Conservation (phyloP, 2,797 vertebrate species). For the Dendrocincla tyrannina region DNA sequence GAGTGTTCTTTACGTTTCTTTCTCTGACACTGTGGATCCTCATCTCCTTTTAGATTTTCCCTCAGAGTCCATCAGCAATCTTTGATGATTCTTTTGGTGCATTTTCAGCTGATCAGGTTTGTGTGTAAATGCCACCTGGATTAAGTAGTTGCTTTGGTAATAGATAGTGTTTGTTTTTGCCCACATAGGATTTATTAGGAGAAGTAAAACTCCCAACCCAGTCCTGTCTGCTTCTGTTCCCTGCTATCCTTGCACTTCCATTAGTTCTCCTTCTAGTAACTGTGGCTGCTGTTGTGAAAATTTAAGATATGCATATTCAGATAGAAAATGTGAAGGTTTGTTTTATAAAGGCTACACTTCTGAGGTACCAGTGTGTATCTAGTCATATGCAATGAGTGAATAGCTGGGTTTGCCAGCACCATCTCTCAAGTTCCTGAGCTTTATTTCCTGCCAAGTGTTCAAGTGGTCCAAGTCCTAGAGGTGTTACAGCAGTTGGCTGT, state of each 20-base stretch:
- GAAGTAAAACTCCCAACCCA: background rate
- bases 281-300: background rate
- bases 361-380: background rate
- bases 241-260: background rate
- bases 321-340: background rate
- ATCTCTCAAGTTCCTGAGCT: background rate
- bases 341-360: background rate
- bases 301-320: background rate
- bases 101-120: slow-evolving; percentile 87
- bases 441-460: background rate
- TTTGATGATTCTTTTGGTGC: slow-evolving; percentile 85
- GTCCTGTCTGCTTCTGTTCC: background rate
- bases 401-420: background rate
- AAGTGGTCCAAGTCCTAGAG: background rate
- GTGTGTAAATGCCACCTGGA: slow-evolving; percentile 56
- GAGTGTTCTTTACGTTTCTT: background rate
- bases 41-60: slow-evolving; percentile 79
- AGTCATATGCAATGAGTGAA: background rate
- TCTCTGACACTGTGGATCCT: slow-evolving; percentile 54
- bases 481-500: background rate
- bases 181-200: background rate
- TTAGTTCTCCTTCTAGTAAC: slow-evolving; percentile 1
- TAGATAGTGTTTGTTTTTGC: slow-evolving; percentile 1
- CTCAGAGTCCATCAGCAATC: slow-evolving; percentile 74
- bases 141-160: slow-evolving; percentile 26